phyloP scores from a whole-genome alignment of 2,888 invertebrate species.

The Alsophila aescularia region DNA sequence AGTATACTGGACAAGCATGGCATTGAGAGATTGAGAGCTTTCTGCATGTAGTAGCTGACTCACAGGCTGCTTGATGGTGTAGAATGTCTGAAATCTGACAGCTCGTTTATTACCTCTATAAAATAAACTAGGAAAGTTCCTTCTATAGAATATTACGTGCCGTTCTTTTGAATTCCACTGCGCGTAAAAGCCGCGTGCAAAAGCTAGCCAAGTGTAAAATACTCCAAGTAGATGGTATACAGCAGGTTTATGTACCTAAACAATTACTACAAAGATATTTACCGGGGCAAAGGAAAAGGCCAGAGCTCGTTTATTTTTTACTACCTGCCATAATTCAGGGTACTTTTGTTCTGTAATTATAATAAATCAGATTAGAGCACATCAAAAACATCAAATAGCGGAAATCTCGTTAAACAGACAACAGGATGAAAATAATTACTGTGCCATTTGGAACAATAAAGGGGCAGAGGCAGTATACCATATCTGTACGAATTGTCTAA shows the following conservation, averaged over 20 bases:
- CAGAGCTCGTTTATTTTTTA: conserved; percentile 35
- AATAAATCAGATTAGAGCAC: conserved; percentile 39
- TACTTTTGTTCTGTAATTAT: conserved; percentile 34
- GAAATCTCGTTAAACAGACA: conserved; percentile 27
- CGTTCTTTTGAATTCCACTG: not conserved
- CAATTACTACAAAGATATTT: conserved; percentile 27
- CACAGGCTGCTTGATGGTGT: too few species aligned
- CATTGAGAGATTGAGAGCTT: too few species aligned
- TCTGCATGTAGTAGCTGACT: too few species aligned
- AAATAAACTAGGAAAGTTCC: too few species aligned
- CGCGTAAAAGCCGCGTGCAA: not conserved
- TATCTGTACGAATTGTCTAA: not conserved
- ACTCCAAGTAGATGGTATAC: conserved; percentile 13
- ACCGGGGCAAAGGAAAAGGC: conserved; percentile 28
- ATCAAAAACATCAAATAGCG: conserved; percentile 37
- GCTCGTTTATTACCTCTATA: too few species aligned
- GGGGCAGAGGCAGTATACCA: not conserved
- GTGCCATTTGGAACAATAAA: conserved; percentile 7
- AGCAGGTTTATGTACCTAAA: conserved; percentile 25
- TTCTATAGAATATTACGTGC: not conserved
- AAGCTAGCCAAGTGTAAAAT: not conserved
- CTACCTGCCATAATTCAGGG: conserved; percentile 32
- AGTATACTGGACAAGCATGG: too few species aligned
- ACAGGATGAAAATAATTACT: conserved; percentile 34
- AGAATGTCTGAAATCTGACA: too few species aligned